Conservation (phyloP, 2,113 vertebrate species). For the Clarias gariepinus region DNA sequence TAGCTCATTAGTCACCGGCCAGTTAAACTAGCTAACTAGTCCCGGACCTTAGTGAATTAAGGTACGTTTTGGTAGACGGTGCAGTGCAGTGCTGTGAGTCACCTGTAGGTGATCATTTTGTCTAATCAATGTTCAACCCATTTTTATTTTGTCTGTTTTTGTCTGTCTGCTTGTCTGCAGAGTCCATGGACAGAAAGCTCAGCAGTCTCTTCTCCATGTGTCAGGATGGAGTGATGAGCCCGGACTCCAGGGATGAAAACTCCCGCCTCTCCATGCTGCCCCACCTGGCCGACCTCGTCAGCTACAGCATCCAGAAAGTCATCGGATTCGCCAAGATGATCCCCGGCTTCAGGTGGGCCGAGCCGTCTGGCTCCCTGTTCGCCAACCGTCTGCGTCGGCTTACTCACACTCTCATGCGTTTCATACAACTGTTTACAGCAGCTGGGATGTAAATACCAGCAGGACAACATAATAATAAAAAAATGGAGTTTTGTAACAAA, state of each 20-base stretch:
- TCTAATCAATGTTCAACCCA: neutral
- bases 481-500: neutral
- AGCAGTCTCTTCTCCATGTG: slow-evolving; percentile 77
- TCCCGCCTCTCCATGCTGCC: slow-evolving; percentile 89
- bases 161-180: slow-evolving; percentile 58
- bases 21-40: neutral
- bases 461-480: neutral
- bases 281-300: slow-evolving; percentile 92
- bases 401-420: neutral
- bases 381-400: neutral
- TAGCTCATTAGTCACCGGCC: neutral
- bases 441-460: neutral
- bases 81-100: too few relatives aligned
- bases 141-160: neutral
- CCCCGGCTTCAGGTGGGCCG: slow-evolving; percentile 89
- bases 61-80: neutral
- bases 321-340: slow-evolving; percentile 98
- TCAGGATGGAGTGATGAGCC: slow-evolving; percentile 74
- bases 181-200: slow-evolving; percentile 76
- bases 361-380: neutral
- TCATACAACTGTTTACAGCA: neutral
- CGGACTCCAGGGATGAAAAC: slow-evolving; percentile 71
- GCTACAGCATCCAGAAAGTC: slow-evolving; percentile 98
- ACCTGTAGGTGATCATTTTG: neutral
- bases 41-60: neutral